A percentile compares a stretch with the other conserved stretches of the same genome.
These are phyloP conservation scores for Cerceris rybyensis DNA, from an alignment of 2,888 invertebrate genomes.

Conservation along the genomic window DNA sequence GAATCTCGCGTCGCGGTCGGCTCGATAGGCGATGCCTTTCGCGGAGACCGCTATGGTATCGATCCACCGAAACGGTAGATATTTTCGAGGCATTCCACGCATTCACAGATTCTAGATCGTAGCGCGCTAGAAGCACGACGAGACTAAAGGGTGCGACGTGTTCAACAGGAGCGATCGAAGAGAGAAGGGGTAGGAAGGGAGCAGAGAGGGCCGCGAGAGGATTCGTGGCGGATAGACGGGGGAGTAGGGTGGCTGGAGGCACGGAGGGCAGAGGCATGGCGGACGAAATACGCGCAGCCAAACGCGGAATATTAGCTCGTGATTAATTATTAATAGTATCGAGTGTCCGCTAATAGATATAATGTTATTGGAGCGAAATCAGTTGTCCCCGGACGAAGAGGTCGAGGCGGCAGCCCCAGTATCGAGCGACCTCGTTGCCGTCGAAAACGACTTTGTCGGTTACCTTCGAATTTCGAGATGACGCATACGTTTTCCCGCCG, in stretches of 20 bases:
- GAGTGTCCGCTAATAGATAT: slow-evolving; percentile 71
- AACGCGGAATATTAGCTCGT: slow-evolving; percentile 69
- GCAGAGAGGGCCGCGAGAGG: slow-evolving; percentile 11
- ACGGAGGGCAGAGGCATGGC: slow-evolving; percentile 15
- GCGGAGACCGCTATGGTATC: slow-evolving; percentile 25
- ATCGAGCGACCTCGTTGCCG: slow-evolving; percentile 30
- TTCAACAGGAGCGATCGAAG: background rate
- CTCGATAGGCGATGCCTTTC: slow-evolving; percentile 4
- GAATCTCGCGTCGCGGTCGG: slow-evolving; percentile 36
- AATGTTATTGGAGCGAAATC: slow-evolving; percentile 68
- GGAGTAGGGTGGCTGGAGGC: slow-evolving; percentile 21
- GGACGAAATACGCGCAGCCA: slow-evolving; percentile 58
- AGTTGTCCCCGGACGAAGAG: slow-evolving; percentile 61
- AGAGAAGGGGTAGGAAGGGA: background rate
- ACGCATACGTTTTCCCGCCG: background rate
- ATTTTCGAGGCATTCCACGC: slow-evolving; percentile 61
- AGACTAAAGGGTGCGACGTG: background rate
- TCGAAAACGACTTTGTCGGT: background rate
- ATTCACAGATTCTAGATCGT: slow-evolving; percentile 57
- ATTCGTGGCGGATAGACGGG: background rate
- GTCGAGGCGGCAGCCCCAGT: slow-evolving; percentile 29
- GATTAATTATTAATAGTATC: slow-evolving; percentile 73
- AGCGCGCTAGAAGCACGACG: background rate
- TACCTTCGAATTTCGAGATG: slow-evolving; percentile 11
- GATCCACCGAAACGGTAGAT: slow-evolving; percentile 39